Evolutionary conservation across 2,797 vertebrate species (phyloP).

Genomic region (Crax fasciolata): DNA sequence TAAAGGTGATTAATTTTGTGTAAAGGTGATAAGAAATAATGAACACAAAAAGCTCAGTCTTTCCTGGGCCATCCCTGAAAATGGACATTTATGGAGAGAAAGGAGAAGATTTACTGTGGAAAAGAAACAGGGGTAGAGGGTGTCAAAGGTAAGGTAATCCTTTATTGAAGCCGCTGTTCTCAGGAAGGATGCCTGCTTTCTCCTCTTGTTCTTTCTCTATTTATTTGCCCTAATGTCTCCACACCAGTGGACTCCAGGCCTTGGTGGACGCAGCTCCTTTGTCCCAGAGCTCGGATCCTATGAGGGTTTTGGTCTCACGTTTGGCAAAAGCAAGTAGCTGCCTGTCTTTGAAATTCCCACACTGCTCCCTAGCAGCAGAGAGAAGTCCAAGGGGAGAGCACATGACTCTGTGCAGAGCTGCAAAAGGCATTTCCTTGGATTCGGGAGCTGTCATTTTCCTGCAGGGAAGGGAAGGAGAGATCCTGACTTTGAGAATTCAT

Average conservation of each 20-base stretch:
- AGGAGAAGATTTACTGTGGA: not conserved
- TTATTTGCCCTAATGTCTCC: not conserved
- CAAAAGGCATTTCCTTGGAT: not conserved
- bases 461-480: fast-evolving
- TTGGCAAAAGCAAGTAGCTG: not conserved
- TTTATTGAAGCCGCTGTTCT: not conserved
- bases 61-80: not conserved
- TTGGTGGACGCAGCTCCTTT: not conserved
- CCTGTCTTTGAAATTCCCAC: not conserved
- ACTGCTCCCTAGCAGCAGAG: not conserved
- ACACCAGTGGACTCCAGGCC: not conserved
- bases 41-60: not conserved
- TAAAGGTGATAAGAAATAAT: not conserved
- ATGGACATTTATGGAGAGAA: not conserved
- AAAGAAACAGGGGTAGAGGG: not conserved
- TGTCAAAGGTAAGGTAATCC: no score
- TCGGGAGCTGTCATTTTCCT: not conserved
- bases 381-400: not conserved
- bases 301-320: fast-evolving
- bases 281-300: fast-evolving
- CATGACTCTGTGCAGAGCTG: not conserved
- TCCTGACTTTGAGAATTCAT: not conserved
- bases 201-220: not conserved
- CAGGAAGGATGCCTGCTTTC: not conserved
- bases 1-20: not conserved